These are phyloP conservation scores for Halichoerus grypus DNA, from an alignment of 2,113 vertebrate genomes.

Conservation along the genomic window DNA sequence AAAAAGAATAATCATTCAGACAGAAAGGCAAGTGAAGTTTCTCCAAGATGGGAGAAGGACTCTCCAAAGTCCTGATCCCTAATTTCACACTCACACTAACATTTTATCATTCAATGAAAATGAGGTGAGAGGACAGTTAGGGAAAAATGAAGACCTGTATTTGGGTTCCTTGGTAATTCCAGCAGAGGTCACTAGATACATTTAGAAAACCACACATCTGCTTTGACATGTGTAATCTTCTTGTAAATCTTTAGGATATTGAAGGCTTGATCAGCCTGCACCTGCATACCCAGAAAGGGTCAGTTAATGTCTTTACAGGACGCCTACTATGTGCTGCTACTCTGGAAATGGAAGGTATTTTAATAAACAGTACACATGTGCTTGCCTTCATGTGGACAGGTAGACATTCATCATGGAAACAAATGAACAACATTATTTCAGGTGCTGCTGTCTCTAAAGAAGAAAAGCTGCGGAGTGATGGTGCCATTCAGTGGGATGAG, in stretches of 20 bases:
- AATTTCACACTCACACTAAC: neutral
- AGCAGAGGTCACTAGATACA: slow-evolving; percentile 74
- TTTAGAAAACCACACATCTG: slow-evolving; percentile 27
- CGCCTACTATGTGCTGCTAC: neutral
- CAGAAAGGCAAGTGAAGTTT: neutral
- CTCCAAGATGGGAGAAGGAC: neutral
- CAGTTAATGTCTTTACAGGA: neutral
- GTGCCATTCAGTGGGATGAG: neutral
- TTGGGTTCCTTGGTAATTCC: slow-evolving; percentile 20
- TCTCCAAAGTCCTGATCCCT: neutral
- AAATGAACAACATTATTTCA: neutral
- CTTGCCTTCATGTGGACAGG: neutral
- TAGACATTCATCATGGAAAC: neutral
- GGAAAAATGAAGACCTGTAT: neutral
- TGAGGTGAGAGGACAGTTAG: neutral
- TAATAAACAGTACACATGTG: neutral
- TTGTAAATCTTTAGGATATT: neutral
- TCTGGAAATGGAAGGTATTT: neutral
- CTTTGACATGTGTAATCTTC: neutral
- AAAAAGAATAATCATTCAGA: neutral
- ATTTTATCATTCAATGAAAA: neutral
- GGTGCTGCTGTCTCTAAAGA: neutral
- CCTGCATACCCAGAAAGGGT: neutral
- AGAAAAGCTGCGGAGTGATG: neutral
- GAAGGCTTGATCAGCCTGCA: neutral